phyloP scores from a whole-genome alignment of 2,113 vertebrate species.

The Guaruba guarouba region DNA sequence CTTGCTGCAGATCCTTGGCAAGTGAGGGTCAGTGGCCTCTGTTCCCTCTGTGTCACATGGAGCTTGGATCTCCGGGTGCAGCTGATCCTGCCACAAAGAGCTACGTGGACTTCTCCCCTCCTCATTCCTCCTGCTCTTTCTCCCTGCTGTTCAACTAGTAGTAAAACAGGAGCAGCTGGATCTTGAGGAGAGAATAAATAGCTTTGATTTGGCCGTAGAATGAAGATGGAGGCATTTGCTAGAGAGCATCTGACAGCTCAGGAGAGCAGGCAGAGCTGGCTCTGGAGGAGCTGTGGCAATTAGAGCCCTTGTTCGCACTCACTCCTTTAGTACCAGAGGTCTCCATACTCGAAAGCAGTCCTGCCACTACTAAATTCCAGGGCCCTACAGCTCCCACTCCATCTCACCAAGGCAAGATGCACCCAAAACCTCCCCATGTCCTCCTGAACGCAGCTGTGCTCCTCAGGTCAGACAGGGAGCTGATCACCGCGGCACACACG shows the following conservation, averaged over 20 bases:
- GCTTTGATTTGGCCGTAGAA: background rate
- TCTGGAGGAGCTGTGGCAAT: constrained; percentile 53
- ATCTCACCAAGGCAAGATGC: background rate
- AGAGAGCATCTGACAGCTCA: constrained; percentile 45
- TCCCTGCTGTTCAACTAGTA: background rate
- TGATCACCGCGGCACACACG: fast-evolving
- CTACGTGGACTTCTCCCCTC: background rate
- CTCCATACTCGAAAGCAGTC: constrained; percentile 49
- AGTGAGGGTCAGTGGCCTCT: background rate
- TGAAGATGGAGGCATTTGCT: constrained; percentile 57
- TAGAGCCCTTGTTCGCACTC: constrained; percentile 54
- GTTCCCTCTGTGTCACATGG: fast-evolving
- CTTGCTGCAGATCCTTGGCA: background rate
- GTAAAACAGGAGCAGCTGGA: background rate
- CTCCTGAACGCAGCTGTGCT: too few species aligned
- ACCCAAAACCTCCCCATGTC: background rate
- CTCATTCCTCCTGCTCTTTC: background rate
- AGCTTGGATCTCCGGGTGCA: background rate
- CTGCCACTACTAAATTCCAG: constrained; percentile 31
- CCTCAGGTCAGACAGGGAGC: background rate
- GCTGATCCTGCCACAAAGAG: background rate
- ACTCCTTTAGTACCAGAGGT: constrained; percentile 55
- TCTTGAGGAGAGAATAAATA: background rate
- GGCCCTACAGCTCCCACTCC: background rate
- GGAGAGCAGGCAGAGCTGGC: constrained; percentile 46